Conservation (phyloP, 2,888 invertebrate species). For the Drosophila ezoana region DNA sequence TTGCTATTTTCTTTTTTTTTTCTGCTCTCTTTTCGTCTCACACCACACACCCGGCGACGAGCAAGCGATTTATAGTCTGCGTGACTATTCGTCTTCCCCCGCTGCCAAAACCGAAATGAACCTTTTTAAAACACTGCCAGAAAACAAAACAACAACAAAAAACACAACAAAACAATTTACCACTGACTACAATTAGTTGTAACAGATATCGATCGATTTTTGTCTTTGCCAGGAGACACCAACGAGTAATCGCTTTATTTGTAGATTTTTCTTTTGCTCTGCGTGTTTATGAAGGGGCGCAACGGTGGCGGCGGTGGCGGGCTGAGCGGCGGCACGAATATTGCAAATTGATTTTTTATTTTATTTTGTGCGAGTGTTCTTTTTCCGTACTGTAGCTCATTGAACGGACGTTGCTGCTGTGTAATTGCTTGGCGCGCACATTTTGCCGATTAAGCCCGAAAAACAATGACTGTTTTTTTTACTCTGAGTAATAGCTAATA, state of each 20-base stretch:
- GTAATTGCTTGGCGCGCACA: conserved; percentile 46
- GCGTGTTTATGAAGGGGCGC: conserved; percentile 24
- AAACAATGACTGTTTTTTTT: conserved; percentile 52
- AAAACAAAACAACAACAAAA: conserved; percentile 17
- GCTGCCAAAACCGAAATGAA: conserved; percentile 19
- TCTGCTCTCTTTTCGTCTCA: conserved; percentile 24
- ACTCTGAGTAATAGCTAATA: conserved; percentile 37
- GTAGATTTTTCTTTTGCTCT: conserved; percentile 19
- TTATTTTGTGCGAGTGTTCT: conserved; percentile 32
- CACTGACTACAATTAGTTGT: conserved; percentile 21
- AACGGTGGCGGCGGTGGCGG: conserved; percentile 21
- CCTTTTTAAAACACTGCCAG: conserved; percentile 18
- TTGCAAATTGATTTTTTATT: conserved; percentile 51
- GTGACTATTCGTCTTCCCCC: conserved; percentile 1
- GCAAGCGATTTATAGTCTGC: conserved; percentile 25
- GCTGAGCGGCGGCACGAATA: conserved; percentile 38
- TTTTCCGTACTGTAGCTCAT: conserved; percentile 7
- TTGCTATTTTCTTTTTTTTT: conserved; percentile 45
- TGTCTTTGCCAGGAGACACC: conserved; percentile 9
- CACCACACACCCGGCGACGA: conserved; percentile 46
- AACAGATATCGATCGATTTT: conserved; percentile 52
- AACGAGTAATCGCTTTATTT: conserved; percentile 22
- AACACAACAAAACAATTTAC: conserved; percentile 10
- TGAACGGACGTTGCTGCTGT: conserved; percentile 21
- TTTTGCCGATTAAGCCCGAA: conserved; percentile 31